Conservation (phyloP, 1,140 invertebrate species). For the Neodiprion virginianus region DNA sequence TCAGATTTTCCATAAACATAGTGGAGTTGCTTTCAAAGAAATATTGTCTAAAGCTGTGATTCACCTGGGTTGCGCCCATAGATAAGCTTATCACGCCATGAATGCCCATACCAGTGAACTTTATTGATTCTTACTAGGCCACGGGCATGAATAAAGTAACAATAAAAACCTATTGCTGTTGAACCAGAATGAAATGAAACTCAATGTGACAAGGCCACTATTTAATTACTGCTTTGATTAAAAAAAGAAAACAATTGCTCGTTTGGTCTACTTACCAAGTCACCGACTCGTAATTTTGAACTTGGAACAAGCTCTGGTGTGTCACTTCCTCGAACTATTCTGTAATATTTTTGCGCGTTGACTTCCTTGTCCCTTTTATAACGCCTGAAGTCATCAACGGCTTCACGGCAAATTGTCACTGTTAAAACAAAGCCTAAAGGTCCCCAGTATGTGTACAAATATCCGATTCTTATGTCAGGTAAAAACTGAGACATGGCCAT, state of each 20-base stretch:
- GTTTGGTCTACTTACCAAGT: conserved; percentile 66
- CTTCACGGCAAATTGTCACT: conserved; percentile 95
- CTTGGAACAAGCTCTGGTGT: conserved; percentile 66
- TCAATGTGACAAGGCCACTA: neutral
- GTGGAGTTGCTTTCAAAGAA: too few relatives aligned
- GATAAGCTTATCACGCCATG: too few relatives aligned
- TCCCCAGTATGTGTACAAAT: conserved; percentile 99
- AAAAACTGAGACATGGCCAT: conserved; percentile 99
- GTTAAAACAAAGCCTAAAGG: conserved; percentile 95
- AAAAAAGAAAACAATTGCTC: neutral
- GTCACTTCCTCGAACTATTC: conserved; percentile 65
- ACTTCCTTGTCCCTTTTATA: conserved; percentile 93
- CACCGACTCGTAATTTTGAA: conserved; percentile 76
- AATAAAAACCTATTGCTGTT: too few relatives aligned
- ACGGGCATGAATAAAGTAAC: too few relatives aligned
- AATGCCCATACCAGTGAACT: too few relatives aligned
- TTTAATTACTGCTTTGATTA: neutral
- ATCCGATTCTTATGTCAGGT: conserved; percentile 94
- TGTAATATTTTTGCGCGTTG: conserved; percentile 87
- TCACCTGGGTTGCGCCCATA: too few relatives aligned
- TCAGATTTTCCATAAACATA: too few relatives aligned
- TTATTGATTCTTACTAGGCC: too few relatives aligned
- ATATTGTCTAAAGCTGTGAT: too few relatives aligned
- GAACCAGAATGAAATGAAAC: too few relatives aligned
- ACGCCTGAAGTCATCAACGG: conserved; percentile 93